A percentile compares a stretch with the other conserved stretches of the same genome.
Conservation (phyloP, 2,797 vertebrate species). For the Clarias pachynema region DNA sequence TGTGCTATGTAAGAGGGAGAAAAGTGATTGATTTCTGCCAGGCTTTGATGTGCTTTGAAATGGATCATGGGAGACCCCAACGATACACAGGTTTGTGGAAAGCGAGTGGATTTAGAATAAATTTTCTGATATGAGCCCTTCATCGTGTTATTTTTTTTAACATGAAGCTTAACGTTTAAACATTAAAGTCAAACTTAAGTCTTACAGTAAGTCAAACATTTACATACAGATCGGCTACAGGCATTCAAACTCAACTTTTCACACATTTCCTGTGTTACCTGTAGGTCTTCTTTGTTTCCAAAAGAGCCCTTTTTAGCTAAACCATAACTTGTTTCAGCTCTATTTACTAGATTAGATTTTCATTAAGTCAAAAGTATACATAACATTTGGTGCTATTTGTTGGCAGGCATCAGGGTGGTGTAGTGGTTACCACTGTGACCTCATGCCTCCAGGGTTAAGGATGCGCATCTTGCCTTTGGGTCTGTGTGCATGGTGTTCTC, state of each 20-base stretch:
- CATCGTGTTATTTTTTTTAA: slow-evolving; percentile 2
- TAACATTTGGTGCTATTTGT: neutral
- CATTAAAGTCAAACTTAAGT: neutral
- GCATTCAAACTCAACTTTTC: neutral
- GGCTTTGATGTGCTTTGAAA: slow-evolving; percentile 37
- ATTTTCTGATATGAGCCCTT: slow-evolving; percentile 11
- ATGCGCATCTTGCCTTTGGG: too few relatives aligned
- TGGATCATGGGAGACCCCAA: neutral
- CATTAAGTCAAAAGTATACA: neutral
- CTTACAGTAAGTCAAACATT: neutral
- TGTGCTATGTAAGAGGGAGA: slow-evolving; percentile 27
- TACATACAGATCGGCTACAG: neutral
- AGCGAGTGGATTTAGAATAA: neutral
- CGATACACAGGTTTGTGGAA: neutral
- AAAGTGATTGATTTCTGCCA: slow-evolving; percentile 5
- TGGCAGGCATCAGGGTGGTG: too few relatives aligned
- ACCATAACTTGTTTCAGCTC: neutral
- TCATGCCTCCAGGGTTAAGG: too few relatives aligned
- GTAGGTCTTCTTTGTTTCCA: neutral
- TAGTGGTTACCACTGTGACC: too few relatives aligned
- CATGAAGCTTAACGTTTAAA: slow-evolving; percentile 6
- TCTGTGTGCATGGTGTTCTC: too few relatives aligned
- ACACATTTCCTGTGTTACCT: neutral
- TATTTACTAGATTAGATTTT: neutral
- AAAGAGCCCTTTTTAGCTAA: neutral